Base-by-base conservation (phyloP, 2,113 vertebrate genomes). In the Coracopsis vasa region DNA sequence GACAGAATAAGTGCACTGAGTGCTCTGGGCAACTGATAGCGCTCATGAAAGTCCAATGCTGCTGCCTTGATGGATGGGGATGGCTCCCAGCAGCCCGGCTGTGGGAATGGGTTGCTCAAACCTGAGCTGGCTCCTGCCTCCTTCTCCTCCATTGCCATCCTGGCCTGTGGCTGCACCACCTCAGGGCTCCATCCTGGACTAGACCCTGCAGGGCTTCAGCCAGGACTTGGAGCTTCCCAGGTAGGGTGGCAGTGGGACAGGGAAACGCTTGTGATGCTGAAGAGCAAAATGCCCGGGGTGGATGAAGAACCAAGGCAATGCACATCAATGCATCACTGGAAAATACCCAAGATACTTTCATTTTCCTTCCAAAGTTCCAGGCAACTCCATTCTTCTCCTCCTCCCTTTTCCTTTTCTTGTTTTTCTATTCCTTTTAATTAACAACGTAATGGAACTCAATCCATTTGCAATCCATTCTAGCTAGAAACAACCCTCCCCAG, bases 361-460 rank as follows among this genome's bases (percentile, higher is more conserved):
- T 92, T 94, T 90, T 86, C 83, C 50, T 94, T 80, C 58, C 58
- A 4, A 67, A 82, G 50, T 90, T 90, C 77, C 89, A 67, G 67
- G n/a, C 33, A 75, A 61, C 35, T 47, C 58, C 35, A 50, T 41
- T 23, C 80, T 85, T 8, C 79, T 90, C 35, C 67, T 71, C 66
- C 61, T 48, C 16, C 8, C 5, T 5, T 7, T 3, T 13, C 14
- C 2, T 2, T n/a, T 41, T 17, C 24, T 41, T 41, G 5, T 1
- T 24, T 13, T 70, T 48, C 20, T 50, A 37, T 80, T 94, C 51
- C 87, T 94, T 94, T 97, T 97, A 97, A 97, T 97, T 97, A 97
- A 96, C 92, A 93, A 48, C 21, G 24, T 96, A 97, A 97, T 96
- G 94, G 97, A 96, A 97, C 80, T 97, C 95, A 92, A 92, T 92